Base-by-base conservation (phyloP, 1,140 invertebrate species). In the Drosophila nebulosa region DNA sequence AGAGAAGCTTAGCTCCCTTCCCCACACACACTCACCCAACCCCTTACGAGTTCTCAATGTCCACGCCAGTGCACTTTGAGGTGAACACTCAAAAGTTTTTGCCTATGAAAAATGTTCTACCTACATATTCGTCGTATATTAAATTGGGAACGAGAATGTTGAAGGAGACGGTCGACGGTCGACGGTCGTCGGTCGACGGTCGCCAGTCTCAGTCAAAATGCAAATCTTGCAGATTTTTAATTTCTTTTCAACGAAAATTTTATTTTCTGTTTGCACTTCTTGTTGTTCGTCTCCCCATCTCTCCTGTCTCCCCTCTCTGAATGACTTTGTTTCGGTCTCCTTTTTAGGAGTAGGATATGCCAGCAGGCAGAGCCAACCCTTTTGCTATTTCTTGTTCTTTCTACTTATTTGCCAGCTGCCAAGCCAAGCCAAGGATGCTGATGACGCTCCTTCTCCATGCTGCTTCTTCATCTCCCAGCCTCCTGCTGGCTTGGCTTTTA, bases 141-240 rank as follows among this genome's bases (percentile, higher is more conserved):
- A 67, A 65, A 52, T 66, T 68, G 14, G 14, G 21, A n/a, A n/a
- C n/a, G n/a, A 21, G 42, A n/a, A 3, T n/a, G 32, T 50, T 39
- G 42, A 27, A 10, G 53, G 50, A 51, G 52, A 16, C 42, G 61
- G 71, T n/a, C n/a, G n/a, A n/a, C n/a, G n/a, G n/a, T n/a, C n/a
- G n/a, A n/a, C n/a, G n/a, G n/a, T n/a, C n/a, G n/a, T n/a, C n/a
- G n/a, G n/a, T n/a, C n/a, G n/a, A n/a, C n/a, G n/a, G n/a, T n/a
- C n/a, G n/a, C n/a, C n/a, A n/a, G n/a, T 46, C 39, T 46, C 16
- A 77, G 80, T 63, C 66, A 70, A 88, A 88, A 88, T 88, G 83
- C 83, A 88, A 88, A 88, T 88, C 83, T 88, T 88, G 83, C 83
- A 88, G 83, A 88, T 88, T 88, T 88, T 88, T 88, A 88, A 88